phyloP scores from a whole-genome alignment of 2,888 invertebrate species.

The Noctuana brunneofusca region DNA sequence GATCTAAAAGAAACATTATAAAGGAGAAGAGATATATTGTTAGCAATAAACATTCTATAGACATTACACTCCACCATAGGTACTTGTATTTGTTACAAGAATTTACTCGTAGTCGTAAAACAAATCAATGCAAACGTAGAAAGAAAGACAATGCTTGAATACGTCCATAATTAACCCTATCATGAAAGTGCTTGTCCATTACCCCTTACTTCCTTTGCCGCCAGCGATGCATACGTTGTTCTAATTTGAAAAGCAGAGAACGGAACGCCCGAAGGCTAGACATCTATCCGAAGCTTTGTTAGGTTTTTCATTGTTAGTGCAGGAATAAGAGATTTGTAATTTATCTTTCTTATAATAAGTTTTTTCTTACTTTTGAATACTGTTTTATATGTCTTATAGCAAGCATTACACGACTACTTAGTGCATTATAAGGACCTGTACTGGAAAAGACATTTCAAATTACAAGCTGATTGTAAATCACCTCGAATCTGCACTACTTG shows the following conservation, averaged over 20 bases:
- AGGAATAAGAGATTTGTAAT: not conserved
- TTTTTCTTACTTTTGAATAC: not conserved
- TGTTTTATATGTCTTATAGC: not conserved
- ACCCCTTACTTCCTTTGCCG: constrained; percentile 6
- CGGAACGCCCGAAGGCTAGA: not conserved
- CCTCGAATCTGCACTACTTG: too few species aligned
- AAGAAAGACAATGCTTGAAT: not conserved
- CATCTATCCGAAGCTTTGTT: not conserved
- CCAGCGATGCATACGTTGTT: constrained; percentile 15
- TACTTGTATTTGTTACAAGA: too few species aligned
- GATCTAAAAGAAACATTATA: too few species aligned
- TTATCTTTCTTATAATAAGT: not conserved
- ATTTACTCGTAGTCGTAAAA: not conserved
- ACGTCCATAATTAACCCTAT: constrained; percentile 3
- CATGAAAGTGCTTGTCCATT: constrained; percentile 6
- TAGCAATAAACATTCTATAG: too few species aligned
- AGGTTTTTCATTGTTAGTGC: not conserved
- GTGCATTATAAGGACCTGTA: too few species aligned
- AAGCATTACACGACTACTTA: too few species aligned
- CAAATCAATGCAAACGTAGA: not conserved
- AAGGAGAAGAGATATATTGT: too few species aligned
- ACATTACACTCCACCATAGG: too few species aligned
- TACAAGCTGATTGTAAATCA: too few species aligned
- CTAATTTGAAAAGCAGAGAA: constrained; percentile 8
- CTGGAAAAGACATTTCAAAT: too few species aligned